These are phyloP conservation scores for Drosophila busckii DNA, from an alignment of 1,140 invertebrate species.

Conservation along the genomic window DNA sequence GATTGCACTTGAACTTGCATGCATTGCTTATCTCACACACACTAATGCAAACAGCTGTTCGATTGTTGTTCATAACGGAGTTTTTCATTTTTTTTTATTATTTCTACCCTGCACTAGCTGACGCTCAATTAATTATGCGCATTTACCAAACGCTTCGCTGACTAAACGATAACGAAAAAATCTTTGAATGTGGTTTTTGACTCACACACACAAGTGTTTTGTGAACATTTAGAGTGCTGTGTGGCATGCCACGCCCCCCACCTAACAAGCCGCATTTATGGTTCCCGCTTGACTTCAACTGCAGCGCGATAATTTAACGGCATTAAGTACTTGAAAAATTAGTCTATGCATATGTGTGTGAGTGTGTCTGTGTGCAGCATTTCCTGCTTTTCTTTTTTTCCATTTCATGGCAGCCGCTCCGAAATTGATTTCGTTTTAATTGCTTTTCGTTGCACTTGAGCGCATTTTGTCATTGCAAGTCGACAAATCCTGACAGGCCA, in stretches of 20 bases:
- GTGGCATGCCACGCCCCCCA: constrained; percentile 3
- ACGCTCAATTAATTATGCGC: constrained; percentile 47
- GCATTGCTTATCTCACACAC: not conserved
- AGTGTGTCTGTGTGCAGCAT: constrained; percentile 11
- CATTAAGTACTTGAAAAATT: constrained; percentile 35
- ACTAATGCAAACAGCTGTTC: constrained; percentile 26
- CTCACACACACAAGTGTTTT: constrained; percentile 29
- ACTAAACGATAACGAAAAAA: constrained; percentile 32
- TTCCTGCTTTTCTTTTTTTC: constrained; percentile 32
- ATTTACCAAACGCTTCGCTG: constrained; percentile 41
- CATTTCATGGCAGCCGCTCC: constrained; percentile 20
- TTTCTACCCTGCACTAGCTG: constrained; percentile 6
- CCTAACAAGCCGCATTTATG: constrained; percentile 37
- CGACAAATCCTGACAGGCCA: too few relatives aligned
- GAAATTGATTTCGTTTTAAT: constrained; percentile 53
- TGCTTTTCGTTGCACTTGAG: constrained; percentile 46
- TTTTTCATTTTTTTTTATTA: constrained; percentile 19
- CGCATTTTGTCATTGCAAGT: constrained; percentile 47
- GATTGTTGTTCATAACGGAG: constrained; percentile 27
- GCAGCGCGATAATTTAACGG: constrained; percentile 48
- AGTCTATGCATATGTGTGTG: not conserved
- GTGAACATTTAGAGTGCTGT: too few relatives aligned
- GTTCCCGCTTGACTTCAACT: constrained; percentile 37
- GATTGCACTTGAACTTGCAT: constrained; percentile 45
- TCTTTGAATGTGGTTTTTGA: not conserved